These are phyloP conservation scores for Betta splendens DNA, from an alignment of 2,797 vertebrate species.

Conservation along the genomic window DNA sequence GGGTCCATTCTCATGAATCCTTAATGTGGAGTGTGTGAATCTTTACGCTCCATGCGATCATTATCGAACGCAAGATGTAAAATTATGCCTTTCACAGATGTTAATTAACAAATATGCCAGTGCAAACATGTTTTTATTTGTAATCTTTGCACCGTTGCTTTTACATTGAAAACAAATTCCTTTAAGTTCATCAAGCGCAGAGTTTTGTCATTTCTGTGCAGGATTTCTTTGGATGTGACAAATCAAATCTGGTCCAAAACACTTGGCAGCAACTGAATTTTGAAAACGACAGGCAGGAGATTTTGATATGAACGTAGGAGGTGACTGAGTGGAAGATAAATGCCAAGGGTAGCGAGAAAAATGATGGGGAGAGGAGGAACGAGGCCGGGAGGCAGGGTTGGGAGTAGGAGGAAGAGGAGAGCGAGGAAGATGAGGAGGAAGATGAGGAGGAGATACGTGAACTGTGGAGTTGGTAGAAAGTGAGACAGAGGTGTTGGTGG, in stretches of 20 bases:
- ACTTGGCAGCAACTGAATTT: slow-evolving; percentile 40
- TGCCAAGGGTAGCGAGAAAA: slow-evolving; percentile 20
- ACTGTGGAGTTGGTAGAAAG: slow-evolving; percentile 1
- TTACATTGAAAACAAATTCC: neutral
- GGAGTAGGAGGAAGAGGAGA: neutral
- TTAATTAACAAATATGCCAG: neutral
- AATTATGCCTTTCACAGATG: too few relatives aligned
- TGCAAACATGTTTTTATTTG: neutral
- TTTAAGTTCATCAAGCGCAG: neutral
- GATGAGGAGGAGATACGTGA: neutral
- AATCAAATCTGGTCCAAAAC: slow-evolving; percentile 35
- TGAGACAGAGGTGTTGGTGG: slow-evolving; percentile 13
- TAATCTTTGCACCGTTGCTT: slow-evolving; percentile 1
- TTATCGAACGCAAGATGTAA: too few relatives aligned
- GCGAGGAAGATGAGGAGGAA: neutral
- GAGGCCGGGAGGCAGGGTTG: slow-evolving; percentile 2
- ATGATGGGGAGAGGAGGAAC: slow-evolving; percentile 14
- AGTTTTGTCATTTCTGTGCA: neutral
- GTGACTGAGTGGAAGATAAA: slow-evolving; percentile 54
- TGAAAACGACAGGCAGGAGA: slow-evolving; percentile 24
- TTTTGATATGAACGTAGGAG: slow-evolving; percentile 50
- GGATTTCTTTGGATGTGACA: slow-evolving; percentile 20
- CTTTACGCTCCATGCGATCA: neutral
- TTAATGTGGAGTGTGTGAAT: neutral
- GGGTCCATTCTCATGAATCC: neutral